A percentile compares a stretch with the other conserved stretches of the same genome.
phyloP scores from a whole-genome alignment of 2,888 invertebrate genomes.

The Bhutanitis thaidina region DNA sequence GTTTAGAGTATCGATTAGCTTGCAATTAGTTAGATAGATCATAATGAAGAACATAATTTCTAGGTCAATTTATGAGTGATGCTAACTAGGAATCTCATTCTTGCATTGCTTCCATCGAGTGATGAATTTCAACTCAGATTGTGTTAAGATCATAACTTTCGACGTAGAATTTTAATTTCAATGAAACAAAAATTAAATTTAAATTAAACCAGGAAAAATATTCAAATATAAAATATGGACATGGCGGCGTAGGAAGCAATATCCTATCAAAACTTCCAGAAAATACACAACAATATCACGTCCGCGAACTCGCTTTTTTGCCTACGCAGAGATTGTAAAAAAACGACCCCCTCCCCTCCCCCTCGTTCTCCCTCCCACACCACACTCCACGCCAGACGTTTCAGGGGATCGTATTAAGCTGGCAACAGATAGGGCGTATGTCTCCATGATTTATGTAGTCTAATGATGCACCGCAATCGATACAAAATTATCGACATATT shows the following conservation, averaged over 20 bases:
- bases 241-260: slow-evolving; percentile 21
- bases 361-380: slow-evolving; percentile 24
- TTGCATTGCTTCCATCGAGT: too few relatives aligned
- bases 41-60: too few relatives aligned
- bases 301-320: slow-evolving; percentile 23
- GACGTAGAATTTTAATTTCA: background rate
- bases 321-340: slow-evolving; percentile 36
- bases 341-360: slow-evolving; percentile 37
- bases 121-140: too few relatives aligned
- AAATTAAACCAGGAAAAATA: slow-evolving; percentile 16
- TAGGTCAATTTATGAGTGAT: too few relatives aligned
- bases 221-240: slow-evolving; percentile 15
- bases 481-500: slow-evolving; percentile 22
- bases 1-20: too few relatives aligned
- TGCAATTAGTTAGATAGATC: too few relatives aligned
- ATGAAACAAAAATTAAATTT: slow-evolving; percentile 3
- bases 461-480: slow-evolving; percentile 42
- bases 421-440: slow-evolving; percentile 77
- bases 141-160: too few relatives aligned
- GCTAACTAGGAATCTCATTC: too few relatives aligned
- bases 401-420: slow-evolving; percentile 72
- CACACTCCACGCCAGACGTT: slow-evolving; percentile 33
- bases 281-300: slow-evolving; percentile 28
- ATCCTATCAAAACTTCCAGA: slow-evolving; percentile 32
- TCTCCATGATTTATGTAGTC: slow-evolving; percentile 71